Conservation (phyloP, 2,888 invertebrate species). For the Camponotus fellah region DNA sequence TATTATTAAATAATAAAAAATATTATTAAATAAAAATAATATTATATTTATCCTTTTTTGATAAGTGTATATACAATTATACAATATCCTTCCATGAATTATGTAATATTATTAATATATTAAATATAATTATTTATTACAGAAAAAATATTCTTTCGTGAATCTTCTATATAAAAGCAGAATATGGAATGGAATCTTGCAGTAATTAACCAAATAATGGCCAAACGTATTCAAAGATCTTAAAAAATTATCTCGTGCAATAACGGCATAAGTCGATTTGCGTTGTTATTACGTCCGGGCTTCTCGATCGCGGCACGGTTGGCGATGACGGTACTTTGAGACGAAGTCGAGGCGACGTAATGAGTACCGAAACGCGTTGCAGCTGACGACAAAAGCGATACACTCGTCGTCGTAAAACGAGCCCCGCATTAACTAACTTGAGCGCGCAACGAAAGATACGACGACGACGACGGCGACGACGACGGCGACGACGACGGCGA, state of each 20-base stretch:
- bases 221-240: background rate
- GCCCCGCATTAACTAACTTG: slow-evolving; percentile 66
- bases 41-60: background rate
- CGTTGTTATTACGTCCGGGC: slow-evolving; percentile 32
- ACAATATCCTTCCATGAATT: background rate
- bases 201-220: background rate
- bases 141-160: background rate
- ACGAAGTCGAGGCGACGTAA: slow-evolving; percentile 46
- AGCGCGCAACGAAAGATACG: slow-evolving; percentile 45
- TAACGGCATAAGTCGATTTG: background rate
- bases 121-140: background rate
- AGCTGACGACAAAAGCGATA: slow-evolving; percentile 63
- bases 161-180: background rate
- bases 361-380: slow-evolving; percentile 49
- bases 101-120: slow-evolving; percentile 2
- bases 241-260: slow-evolving; percentile 12
- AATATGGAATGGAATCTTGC: background rate
- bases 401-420: slow-evolving; percentile 71
- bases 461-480: slow-evolving; percentile 50
- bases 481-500: slow-evolving; percentile 39
- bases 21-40: no score
- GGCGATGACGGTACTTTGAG: slow-evolving; percentile 47
- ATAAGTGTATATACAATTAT: background rate
- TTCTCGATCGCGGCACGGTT: slow-evolving; percentile 34
- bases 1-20: no score